phyloP scores from a whole-genome alignment of 2,113 vertebrate genomes.

The Mola mola region DNA sequence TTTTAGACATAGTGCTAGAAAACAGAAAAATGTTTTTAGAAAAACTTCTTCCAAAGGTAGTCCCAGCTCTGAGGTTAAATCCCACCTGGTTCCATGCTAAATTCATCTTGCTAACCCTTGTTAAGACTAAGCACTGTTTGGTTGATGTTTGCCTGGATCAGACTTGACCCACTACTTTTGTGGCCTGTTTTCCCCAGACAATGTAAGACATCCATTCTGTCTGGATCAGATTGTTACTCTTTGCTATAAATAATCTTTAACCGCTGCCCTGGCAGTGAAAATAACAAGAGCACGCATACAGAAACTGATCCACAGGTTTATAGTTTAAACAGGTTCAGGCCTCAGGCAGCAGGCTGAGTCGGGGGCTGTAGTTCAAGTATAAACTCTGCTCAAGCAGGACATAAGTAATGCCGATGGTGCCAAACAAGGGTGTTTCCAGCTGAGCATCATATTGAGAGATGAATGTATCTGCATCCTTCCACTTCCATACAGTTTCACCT shows the following conservation, averaged over 20 bases:
- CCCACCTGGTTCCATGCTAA: constrained; percentile 34
- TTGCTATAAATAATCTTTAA: too few relatives aligned
- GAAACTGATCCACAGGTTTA: constrained; percentile 19
- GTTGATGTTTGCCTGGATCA: constrained; percentile 32
- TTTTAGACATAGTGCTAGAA: constrained; percentile 64
- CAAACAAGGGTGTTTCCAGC: constrained; percentile 35
- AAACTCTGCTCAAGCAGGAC: constrained; percentile 7
- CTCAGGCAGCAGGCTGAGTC: constrained; percentile 15
- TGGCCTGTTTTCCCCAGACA: constrained; percentile 8
- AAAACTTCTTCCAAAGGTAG: too few relatives aligned
- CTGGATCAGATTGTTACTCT: too few relatives aligned
- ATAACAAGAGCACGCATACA: too few relatives aligned
- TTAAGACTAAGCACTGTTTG: constrained; percentile 42
- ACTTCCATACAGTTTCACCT: constrained; percentile 31
- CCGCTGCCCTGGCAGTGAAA: too few relatives aligned
- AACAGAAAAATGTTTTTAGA: constrained; percentile 15
- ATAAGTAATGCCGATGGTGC: constrained; percentile 25
- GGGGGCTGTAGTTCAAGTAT: constrained; percentile 25
- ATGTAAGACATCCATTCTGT: constrained; percentile 11
- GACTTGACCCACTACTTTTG: background rate
- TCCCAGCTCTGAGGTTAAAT: constrained; percentile 47
- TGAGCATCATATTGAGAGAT: constrained; percentile 30
- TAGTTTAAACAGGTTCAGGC: constrained; percentile 11
- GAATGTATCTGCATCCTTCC: constrained; percentile 46
- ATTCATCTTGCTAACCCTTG: constrained; percentile 38